phyloP scores from a whole-genome alignment of 1,140 invertebrate species.

The Diplogasteroides magnus region DNA sequence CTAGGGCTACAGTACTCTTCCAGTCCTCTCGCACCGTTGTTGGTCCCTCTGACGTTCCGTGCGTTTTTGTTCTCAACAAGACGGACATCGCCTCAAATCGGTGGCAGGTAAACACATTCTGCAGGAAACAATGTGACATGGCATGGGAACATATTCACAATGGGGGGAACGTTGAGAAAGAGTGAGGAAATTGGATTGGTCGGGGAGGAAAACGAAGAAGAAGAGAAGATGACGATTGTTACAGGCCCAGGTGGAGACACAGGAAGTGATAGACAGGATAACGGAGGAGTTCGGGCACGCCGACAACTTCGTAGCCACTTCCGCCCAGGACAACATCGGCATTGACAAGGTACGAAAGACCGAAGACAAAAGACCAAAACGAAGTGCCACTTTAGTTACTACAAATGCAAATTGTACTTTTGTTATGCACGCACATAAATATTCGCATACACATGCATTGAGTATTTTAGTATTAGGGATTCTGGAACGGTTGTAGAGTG shows the following conservation, averaged over 20 bases:
- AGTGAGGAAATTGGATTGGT: neutral
- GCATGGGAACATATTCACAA: too few species aligned
- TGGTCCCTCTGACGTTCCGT: constrained; percentile 38
- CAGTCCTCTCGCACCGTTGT: neutral
- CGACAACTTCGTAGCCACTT: constrained; percentile 24
- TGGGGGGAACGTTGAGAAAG: too few species aligned
- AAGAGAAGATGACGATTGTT: constrained; percentile 42
- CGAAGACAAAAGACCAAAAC: too few species aligned
- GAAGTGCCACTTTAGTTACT: too few species aligned
- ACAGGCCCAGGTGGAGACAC: constrained; percentile 34
- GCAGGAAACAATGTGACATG: too few species aligned
- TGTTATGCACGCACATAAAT: too few species aligned
- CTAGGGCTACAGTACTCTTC: neutral
- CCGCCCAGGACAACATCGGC: constrained; percentile 33
- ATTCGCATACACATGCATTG: too few species aligned
- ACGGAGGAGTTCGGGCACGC: neutral
- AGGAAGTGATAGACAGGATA: constrained; percentile 34
- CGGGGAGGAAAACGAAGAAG: too few species aligned
- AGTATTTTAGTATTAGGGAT: too few species aligned
- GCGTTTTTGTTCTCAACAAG: constrained; percentile 57
- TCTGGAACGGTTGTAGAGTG: too few species aligned
- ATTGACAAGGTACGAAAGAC: constrained; percentile 31
- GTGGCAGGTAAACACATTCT: too few species aligned
- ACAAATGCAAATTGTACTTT: too few species aligned
- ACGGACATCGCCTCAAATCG: constrained; percentile 40